These are phyloP conservation scores for Hesperia comma DNA, from an alignment of 2,888 invertebrate genomes.

Conservation along the genomic window DNA sequence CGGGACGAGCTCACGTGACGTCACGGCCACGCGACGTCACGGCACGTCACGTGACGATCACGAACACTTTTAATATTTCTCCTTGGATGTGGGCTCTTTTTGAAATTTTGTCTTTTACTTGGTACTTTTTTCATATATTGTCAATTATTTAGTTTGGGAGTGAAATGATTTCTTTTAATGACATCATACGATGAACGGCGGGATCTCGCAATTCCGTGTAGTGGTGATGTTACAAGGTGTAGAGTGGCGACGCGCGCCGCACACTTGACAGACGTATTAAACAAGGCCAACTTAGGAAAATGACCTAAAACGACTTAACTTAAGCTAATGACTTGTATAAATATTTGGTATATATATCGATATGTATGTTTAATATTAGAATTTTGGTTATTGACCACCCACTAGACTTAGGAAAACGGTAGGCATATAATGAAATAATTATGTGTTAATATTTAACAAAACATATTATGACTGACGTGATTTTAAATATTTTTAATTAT, in stretches of 20 bases:
- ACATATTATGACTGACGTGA: conserved; percentile 81
- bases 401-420: conserved; percentile 82
- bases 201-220: conserved; percentile 52
- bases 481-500: conserved; percentile 76
- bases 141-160: conserved; percentile 49
- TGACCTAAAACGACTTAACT: conserved; percentile 82
- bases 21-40: no score
- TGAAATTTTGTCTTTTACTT: conserved; percentile 61
- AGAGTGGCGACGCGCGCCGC: conserved; percentile 54
- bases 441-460: conserved; percentile 82
- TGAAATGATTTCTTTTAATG: conserved; percentile 78
- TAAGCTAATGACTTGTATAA: conserved; percentile 84
- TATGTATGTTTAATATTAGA: conserved; percentile 84
- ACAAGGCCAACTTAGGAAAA: conserved; percentile 81
- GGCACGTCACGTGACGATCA: conserved; percentile 54
- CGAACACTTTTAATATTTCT: conserved; percentile 59
- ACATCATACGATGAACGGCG: conserved; percentile 48
- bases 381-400: conserved; percentile 83
- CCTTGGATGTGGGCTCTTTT: conserved; percentile 80
- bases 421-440: conserved; percentile 80
- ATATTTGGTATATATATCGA: conserved; percentile 83
- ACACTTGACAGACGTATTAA: conserved; percentile 76
- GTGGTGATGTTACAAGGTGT: conserved; percentile 45
- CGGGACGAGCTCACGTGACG: conserved; percentile 55
- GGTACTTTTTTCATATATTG: conserved; percentile 52